Evolutionary conservation across 1,140 invertebrate species (phyloP).

Genomic region (Sarcophaga peregrina): DNA sequence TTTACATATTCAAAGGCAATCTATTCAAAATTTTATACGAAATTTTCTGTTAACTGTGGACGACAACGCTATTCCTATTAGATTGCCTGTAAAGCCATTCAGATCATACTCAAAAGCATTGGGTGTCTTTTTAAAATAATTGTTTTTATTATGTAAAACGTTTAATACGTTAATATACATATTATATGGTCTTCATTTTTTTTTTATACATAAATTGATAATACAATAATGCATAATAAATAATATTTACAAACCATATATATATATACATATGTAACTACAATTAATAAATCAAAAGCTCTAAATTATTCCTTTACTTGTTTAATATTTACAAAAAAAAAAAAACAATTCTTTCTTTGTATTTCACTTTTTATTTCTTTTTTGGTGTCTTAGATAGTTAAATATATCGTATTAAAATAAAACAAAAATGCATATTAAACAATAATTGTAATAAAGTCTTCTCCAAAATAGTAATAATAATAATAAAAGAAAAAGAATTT

Average conservation of each 20-base stretch:
- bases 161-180: not conserved
- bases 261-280: too few species aligned
- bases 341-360: not conserved
- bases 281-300: too few species aligned
- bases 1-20: too few species aligned
- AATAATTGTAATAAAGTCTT: slow-evolving; percentile 3
- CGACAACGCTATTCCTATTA: too few species aligned
- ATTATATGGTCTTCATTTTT: slow-evolving; percentile 18
- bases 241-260: too few species aligned
- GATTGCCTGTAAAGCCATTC: not conserved
- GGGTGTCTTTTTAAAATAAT: not conserved
- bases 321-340: not conserved
- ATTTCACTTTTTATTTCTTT: not conserved
- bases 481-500: not conserved
- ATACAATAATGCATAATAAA: not conserved
- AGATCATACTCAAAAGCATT: slow-evolving; percentile 16
- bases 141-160: slow-evolving; percentile 19
- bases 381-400: not conserved
- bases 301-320: too few species aligned
- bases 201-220: slow-evolving; percentile 10
- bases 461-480: not conserved
- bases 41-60: too few species aligned
- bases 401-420: not conserved
- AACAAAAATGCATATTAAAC: not conserved
- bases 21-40: too few species aligned